phyloP scores from a whole-genome alignment of 2,888 invertebrate species.

The Nymphalis c-album region DNA sequence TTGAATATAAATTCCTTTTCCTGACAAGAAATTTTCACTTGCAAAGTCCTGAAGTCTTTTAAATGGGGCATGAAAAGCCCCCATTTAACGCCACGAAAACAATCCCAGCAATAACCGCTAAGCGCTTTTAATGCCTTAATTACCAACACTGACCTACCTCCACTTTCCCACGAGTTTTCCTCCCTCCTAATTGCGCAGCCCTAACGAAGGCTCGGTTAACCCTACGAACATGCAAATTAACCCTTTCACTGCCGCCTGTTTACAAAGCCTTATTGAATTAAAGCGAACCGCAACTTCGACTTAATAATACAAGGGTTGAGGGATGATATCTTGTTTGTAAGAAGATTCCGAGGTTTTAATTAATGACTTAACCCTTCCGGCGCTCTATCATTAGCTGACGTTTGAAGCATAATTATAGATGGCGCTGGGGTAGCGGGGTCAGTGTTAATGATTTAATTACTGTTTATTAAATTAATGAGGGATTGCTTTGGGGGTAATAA shows the following conservation, averaged over 20 bases:
- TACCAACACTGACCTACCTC: constrained; percentile 68
- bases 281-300: constrained; percentile 55
- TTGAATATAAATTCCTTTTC: not conserved
- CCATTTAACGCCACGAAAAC: constrained; percentile 32
- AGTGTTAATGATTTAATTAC: constrained; percentile 43
- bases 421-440: constrained; percentile 60
- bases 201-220: constrained; percentile 79
- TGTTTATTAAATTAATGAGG: constrained; percentile 26
- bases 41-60: not conserved
- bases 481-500: constrained; percentile 3
- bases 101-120: constrained; percentile 38
- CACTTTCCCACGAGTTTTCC: constrained; percentile 75
- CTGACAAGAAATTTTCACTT: constrained; percentile 11
- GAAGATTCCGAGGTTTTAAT: constrained; percentile 71
- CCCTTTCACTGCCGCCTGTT: constrained; percentile 74
- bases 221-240: constrained; percentile 79
- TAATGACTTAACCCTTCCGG: constrained; percentile 67
- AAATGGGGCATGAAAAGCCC: constrained; percentile 15
- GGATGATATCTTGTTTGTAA: constrained; percentile 75
- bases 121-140: constrained; percentile 44
- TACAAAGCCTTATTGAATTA: constrained; percentile 79
- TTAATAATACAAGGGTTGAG: constrained; percentile 66
- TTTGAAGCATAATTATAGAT: constrained; percentile 54
- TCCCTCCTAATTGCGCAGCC: constrained; percentile 74
- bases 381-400: constrained; percentile 65